Conservation (phyloP, 2,113 vertebrate genomes). For the Tyrannus savana region DNA sequence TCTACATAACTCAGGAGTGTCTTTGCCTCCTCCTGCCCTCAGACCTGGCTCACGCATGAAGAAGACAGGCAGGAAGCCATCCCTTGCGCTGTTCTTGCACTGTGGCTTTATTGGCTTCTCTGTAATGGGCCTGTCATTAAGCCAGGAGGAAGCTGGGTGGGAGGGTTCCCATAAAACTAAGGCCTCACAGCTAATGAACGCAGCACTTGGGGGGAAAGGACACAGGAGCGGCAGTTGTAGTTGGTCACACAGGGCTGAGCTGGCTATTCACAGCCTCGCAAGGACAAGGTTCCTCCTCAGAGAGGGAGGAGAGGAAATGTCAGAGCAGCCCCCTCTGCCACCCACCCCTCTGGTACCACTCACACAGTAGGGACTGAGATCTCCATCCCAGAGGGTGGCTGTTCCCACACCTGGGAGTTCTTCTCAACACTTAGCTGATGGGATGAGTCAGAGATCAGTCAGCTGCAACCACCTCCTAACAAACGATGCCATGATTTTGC, state of each 20-base stretch:
- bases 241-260: conserved; percentile 47
- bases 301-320: neutral
- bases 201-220: conserved; percentile 30
- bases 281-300: conserved; percentile 21
- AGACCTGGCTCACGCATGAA: neutral
- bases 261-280: neutral
- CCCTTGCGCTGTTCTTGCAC: neutral
- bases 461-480: neutral
- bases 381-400: neutral
- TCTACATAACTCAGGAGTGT: neutral
- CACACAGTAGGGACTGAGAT: neutral
- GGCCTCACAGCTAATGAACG: conserved; percentile 49
- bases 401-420: neutral
- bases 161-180: conserved; percentile 57
- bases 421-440: neutral
- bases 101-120: conserved; percentile 53
- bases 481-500: neutral
- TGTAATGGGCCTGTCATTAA: conserved; percentile 67
- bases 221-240: neutral
- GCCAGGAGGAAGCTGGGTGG: conserved; percentile 53
- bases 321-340: neutral
- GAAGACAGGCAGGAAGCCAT: neutral
- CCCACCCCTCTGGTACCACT: neutral
- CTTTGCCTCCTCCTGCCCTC: neutral
- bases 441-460: neutral